Conservation (phyloP, 2,113 vertebrate species). For the Marmota flaviventris region DNA sequence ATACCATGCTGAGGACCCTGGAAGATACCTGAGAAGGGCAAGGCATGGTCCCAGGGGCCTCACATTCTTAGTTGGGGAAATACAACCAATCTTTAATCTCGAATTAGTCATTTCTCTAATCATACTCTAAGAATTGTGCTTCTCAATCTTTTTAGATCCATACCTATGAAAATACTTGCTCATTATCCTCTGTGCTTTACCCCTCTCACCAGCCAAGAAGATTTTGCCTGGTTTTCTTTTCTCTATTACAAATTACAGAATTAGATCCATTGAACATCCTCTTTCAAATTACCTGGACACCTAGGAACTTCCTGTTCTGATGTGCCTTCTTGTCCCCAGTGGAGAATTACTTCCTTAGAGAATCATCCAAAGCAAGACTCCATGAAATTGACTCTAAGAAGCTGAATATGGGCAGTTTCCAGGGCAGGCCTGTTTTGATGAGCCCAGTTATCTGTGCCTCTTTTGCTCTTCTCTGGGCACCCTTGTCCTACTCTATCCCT, state of each 20-base stretch:
- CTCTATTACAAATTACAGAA: neutral
- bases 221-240: neutral
- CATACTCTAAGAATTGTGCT: neutral
- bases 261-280: neutral
- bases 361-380: neutral
- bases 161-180: neutral
- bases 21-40: neutral
- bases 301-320: neutral
- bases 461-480: neutral
- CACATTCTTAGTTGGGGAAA: neutral
- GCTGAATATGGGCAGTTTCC: neutral
- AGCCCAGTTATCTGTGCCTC: neutral
- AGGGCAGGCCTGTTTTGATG: neutral
- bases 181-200: neutral
- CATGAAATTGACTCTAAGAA: neutral
- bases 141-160: neutral
- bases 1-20: neutral
- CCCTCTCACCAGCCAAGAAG: too few species aligned
- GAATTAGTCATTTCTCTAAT: neutral
- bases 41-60: neutral
- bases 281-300: neutral
- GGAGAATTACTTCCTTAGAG: neutral
- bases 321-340: neutral
- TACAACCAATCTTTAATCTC: neutral
- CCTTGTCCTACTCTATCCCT: neutral